phyloP scores from a whole-genome alignment of 2,113 vertebrate species.

The Hassar affinis region DNA sequence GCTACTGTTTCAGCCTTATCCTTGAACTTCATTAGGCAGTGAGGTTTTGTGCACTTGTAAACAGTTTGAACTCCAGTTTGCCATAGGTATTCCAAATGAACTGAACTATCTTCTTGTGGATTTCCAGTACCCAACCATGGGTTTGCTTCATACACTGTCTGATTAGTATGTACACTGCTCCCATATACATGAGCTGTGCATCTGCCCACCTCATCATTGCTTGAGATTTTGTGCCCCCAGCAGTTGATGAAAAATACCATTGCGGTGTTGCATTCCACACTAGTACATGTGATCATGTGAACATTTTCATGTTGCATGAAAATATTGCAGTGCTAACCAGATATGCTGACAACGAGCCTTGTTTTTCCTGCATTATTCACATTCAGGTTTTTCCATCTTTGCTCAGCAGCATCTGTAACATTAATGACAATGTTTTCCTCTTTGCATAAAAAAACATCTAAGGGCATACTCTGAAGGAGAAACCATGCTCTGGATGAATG shows the following conservation, averaged over 20 bases:
- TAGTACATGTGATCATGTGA: neutral
- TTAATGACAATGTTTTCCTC: neutral
- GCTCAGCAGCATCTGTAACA: neutral
- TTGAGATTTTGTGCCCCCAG: neutral
- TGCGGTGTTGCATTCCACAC: neutral
- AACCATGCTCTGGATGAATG: constrained; percentile 16
- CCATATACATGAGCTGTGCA: neutral
- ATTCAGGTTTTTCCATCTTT: neutral
- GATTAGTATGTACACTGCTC: neutral
- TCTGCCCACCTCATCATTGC: neutral
- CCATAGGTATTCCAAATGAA: neutral
- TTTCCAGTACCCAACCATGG: neutral
- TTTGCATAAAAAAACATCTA: constrained; percentile 9
- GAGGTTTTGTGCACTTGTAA: neutral
- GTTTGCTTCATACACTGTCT: neutral
- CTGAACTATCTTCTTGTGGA: neutral
- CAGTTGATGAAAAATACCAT: neutral
- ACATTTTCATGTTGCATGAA: neutral
- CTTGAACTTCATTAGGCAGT: neutral
- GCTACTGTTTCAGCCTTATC: neutral
- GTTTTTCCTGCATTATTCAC: neutral
- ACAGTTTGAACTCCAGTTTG: neutral
- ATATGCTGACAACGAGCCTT: neutral
- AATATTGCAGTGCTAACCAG: neutral
- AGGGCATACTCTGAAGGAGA: constrained; percentile 12